Conservation (phyloP, 2,113 vertebrate genomes). For the Okapia johnstoni region DNA sequence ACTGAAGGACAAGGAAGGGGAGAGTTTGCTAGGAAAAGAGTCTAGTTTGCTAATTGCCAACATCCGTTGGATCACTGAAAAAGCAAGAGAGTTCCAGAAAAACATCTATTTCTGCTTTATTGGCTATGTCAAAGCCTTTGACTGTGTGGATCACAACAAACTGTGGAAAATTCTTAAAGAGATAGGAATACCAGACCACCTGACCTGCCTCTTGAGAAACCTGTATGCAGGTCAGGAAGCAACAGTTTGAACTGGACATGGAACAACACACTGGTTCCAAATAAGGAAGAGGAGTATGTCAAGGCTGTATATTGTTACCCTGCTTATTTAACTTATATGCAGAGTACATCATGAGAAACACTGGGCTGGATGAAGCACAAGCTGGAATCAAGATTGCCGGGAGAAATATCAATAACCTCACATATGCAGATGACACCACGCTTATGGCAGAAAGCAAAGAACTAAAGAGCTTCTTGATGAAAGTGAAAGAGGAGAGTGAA, state of each 20-base stretch:
- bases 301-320: not conserved
- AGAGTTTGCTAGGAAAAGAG: not conserved
- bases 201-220: not conserved
- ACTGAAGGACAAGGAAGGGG: not conserved
- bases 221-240: not conserved
- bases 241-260: not conserved
- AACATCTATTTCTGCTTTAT: not conserved
- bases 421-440: not conserved
- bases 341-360: not conserved
- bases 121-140: not conserved
- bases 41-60: not conserved
- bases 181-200: not conserved
- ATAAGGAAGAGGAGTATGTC: accelerated
- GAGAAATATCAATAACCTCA: not conserved
- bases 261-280: not conserved
- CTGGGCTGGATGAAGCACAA: not conserved
- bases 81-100: not conserved
- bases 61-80: accelerated
- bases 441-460: not conserved
- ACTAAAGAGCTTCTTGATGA: not conserved
- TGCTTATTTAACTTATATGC: not conserved
- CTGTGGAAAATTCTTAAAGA: not conserved
- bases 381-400: not conserved
- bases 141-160: not conserved
- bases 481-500: not conserved